A percentile compares a stretch with the other conserved stretches of the same genome.
Evolutionary conservation across 2,797 vertebrate species (phyloP).

Genomic region (Schizopygopsis pylzovi): DNA sequence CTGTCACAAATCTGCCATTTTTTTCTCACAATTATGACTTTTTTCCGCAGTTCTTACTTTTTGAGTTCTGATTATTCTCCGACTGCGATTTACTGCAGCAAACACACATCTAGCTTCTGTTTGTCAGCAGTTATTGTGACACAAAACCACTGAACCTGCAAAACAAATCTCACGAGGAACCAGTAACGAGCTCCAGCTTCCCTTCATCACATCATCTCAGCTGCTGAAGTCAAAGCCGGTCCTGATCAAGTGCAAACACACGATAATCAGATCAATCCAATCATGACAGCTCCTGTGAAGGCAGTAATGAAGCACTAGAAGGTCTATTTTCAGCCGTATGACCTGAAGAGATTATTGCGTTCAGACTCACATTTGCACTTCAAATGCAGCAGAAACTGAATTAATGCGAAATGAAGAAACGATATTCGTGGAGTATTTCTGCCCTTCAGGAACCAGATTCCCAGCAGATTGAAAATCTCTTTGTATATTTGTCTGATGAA

Average conservation of each 20-base stretch:
- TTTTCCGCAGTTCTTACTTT: too few relatives aligned
- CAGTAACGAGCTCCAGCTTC: not conserved
- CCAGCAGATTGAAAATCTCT: conserved; percentile 60
- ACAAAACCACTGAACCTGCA: not conserved
- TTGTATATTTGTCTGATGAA: conserved; percentile 67
- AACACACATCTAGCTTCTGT: not conserved
- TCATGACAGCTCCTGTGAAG: not conserved
- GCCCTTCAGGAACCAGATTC: conserved; percentile 63
- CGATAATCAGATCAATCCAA: not conserved
- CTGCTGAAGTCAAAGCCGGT: not conserved
- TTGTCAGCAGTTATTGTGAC: not conserved
- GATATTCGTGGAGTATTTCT: conserved; percentile 49
- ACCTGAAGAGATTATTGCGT: not conserved
- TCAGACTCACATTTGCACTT: conserved; percentile 45
- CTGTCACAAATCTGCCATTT: too few relatives aligned
- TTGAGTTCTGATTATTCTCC: too few relatives aligned
- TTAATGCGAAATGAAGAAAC: conserved; percentile 5
- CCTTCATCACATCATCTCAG: not conserved
- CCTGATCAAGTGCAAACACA: not conserved
- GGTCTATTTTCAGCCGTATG: not conserved
- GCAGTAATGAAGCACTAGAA: not conserved
- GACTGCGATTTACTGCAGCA: not conserved
- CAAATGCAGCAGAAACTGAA: conserved; percentile 43
- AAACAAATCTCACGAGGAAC: not conserved
- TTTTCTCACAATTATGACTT: too few relatives aligned